phyloP scores from a whole-genome alignment of 2,797 vertebrate genomes.

The Melopsittacus undulatus region DNA sequence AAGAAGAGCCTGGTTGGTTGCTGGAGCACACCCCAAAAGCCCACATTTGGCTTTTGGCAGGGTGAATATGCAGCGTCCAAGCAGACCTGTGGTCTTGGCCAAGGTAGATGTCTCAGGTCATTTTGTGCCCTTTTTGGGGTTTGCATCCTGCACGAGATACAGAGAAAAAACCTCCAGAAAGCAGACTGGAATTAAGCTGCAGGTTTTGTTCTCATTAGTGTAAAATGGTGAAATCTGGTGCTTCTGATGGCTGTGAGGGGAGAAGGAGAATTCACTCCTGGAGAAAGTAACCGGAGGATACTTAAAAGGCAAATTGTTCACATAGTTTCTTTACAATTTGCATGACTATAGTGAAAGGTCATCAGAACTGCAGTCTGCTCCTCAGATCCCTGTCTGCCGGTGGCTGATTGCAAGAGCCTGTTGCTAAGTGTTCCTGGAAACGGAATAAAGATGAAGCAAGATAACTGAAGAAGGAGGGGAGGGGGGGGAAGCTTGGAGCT shows the following conservation, averaged over 20 bases:
- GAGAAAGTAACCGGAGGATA: slow-evolving; percentile 39
- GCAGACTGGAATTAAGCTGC: neutral
- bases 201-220: slow-evolving; percentile 55
- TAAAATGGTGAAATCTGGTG: slow-evolving; percentile 48
- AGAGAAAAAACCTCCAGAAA: neutral
- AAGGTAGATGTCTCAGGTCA: neutral
- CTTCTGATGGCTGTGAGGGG: slow-evolving; percentile 17
- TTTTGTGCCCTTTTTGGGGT: neutral
- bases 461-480: slow-evolving; percentile 31
- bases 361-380: neutral
- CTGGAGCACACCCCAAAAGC: neutral
- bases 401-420: slow-evolving; percentile 61
- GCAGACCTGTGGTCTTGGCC: neutral
- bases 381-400: slow-evolving; percentile 47
- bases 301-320: slow-evolving; percentile 60
- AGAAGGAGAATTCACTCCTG: slow-evolving; percentile 38
- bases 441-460: slow-evolving; percentile 54
- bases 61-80: rapidly evolving
- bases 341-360: slow-evolving; percentile 63
- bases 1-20: neutral
- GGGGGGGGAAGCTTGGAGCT: slow-evolving; percentile 1
- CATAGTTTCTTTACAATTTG: slow-evolving; percentile 68
- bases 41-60: neutral
- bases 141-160: neutral
- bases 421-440: slow-evolving; percentile 67